A percentile compares a stretch with the other conserved stretches of the same genome.
Conservation (phyloP, 2,888 invertebrate genomes). For the Epistrophe eligans region DNA sequence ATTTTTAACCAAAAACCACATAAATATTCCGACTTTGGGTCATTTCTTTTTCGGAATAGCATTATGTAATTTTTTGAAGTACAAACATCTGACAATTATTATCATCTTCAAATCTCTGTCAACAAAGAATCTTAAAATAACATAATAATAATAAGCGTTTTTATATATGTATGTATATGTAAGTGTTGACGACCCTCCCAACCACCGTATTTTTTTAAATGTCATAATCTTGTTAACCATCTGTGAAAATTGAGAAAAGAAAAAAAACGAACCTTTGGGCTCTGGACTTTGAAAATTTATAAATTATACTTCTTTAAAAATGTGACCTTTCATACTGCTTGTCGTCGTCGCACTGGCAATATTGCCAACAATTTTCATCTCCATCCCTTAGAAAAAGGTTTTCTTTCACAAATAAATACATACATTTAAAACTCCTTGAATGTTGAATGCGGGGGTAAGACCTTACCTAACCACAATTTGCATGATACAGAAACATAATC, state of each 20-base stretch:
- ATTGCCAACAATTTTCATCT: constrained; percentile 6
- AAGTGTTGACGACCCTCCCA: constrained; percentile 2
- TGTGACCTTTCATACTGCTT: constrained; percentile 10
- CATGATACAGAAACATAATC: constrained; percentile 12
- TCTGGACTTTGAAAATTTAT: not conserved
- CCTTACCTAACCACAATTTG: not conserved
- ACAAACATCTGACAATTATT: too few species aligned
- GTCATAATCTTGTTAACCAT: constrained; percentile 35
- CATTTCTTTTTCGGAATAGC: too few species aligned
- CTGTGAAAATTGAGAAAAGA: constrained; percentile 17
- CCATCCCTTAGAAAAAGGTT: not conserved
- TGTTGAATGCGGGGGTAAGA: not conserved
- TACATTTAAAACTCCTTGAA: not conserved
- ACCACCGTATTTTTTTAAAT: constrained; percentile 2
- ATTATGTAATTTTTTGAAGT: too few species aligned
- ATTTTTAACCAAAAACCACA: too few species aligned
- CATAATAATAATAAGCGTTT: not conserved
- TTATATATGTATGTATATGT: too few species aligned
- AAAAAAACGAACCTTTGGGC: constrained; percentile 9
- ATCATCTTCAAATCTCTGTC: not conserved
- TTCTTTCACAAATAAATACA: not conserved
- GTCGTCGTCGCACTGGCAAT: not conserved
- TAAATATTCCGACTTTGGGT: too few species aligned
- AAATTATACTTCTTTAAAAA: not conserved
- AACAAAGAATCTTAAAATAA: not conserved